Percentiles rank a stretch among this genome's conserved stretches.
Conservation (phyloP, 2,888 invertebrate genomes). For the Drosophila infuscata region DNA sequence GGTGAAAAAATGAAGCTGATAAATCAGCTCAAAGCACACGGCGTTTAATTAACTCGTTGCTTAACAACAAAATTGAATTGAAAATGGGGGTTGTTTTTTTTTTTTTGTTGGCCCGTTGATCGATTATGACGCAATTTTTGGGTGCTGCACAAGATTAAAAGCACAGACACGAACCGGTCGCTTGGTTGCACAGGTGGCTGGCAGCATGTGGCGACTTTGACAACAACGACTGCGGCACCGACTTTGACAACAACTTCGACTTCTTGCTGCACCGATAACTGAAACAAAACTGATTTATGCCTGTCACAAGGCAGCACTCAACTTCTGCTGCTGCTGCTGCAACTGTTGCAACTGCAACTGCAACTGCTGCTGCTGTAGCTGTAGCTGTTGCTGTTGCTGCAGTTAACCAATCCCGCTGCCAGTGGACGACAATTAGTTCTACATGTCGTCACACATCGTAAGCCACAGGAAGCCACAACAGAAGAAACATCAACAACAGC, state of each 20-base stretch:
- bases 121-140: constrained; percentile 67
- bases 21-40: constrained; percentile 58
- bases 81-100: not conserved
- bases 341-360: constrained; percentile 4
- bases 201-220: constrained; percentile 52
- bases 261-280: constrained; percentile 77
- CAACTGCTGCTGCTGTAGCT: not conserved
- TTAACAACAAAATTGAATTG: constrained; percentile 12
- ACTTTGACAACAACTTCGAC: constrained; percentile 49
- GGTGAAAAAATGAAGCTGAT: constrained; percentile 48
- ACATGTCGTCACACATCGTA: constrained; percentile 82
- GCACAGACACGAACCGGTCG: constrained; percentile 3
- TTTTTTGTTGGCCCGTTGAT: constrained; percentile 26
- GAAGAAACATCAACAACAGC: constrained; percentile 24
- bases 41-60: constrained; percentile 72
- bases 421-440: constrained; percentile 84
- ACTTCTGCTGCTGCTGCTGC: constrained; percentile 35
- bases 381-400: not conserved
- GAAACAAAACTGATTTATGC: constrained; percentile 80
- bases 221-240: constrained; percentile 50
- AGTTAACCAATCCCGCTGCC: constrained; percentile 54
- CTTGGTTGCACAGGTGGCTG: constrained; percentile 39
- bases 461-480: constrained; percentile 82
- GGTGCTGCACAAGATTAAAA: constrained; percentile 19
- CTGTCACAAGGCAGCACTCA: constrained; percentile 72